phyloP scores from a whole-genome alignment of 2,888 invertebrate genomes.

The Heliothis peltigera region DNA sequence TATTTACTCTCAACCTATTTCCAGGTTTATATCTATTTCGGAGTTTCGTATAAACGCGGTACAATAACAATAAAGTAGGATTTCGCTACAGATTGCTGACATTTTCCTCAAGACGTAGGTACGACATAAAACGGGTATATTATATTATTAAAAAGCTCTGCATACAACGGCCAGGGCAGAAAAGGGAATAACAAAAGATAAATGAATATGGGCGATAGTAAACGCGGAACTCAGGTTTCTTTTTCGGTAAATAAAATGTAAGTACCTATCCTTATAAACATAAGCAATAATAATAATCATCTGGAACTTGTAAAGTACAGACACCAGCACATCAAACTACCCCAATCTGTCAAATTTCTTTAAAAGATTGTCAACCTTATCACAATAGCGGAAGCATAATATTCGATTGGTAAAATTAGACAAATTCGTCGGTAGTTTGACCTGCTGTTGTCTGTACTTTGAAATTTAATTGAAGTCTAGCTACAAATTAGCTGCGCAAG shows the following conservation, averaged over 20 bases:
- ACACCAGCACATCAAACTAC: too few relatives aligned
- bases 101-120: constrained; percentile 83
- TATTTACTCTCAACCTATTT: constrained; percentile 84
- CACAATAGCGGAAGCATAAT: too few relatives aligned
- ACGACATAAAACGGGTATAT: constrained; percentile 77
- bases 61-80: constrained; percentile 88
- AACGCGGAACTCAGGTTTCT: constrained; percentile 49
- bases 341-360: too few relatives aligned
- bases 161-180: constrained; percentile 74
- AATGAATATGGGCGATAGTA: constrained; percentile 58
- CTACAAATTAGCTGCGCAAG: constrained; percentile 14
- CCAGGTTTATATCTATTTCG: constrained; percentile 83
- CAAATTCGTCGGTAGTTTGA: too few relatives aligned
- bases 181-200: constrained; percentile 62
- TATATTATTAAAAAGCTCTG: constrained; percentile 85
- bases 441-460: too few relatives aligned
- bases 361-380: too few relatives aligned
- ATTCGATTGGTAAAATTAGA: too few relatives aligned
- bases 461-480: constrained; percentile 18
- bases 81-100: constrained; percentile 86
- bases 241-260: constrained; percentile 44
- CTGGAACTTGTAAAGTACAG: constrained; percentile 18
- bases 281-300: constrained; percentile 38
- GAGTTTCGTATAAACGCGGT: constrained; percentile 84
- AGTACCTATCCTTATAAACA: constrained; percentile 21